Base-by-base conservation (phyloP, 53 echinoderm and acorn worm species). In the Pentamera pediparva region DNA sequence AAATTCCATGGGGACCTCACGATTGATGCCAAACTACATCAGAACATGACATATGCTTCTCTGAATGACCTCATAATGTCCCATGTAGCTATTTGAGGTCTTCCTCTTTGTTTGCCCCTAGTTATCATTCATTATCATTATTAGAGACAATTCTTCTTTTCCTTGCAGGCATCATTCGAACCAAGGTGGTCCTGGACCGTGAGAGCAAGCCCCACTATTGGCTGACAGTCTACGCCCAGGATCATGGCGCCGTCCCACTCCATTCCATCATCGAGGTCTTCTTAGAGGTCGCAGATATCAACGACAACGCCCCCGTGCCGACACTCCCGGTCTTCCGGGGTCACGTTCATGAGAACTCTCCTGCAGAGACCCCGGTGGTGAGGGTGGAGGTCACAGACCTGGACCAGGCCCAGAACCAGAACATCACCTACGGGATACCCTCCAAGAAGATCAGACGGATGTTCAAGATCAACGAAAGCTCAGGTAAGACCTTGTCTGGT, bases 181-280 rank as follows among this genome's bases (percentile, higher is more conserved):
- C 95, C 18, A 81, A 85, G 17, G 90, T 81, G 25, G 70, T 51
- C 4, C 77, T 94, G 12, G 95, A 94, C 74, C 70, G 95, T 27
- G 95, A 94, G 65, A 90, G 85, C 62, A 79, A 78, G 29, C 64
- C 89, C 2, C 87, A 86, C 49, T 94, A 85, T 78, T 94, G 95
- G 95, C 75, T 94, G 75, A 94, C 87, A 0, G 70, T 94, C 41
- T 94, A 94, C 40, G 95, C 90, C n/a, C 95, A 94, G 55, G 95
- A 94, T 45, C 84, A 89, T 10, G 95, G 87, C 2, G 89, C 90
- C 13, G 85, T 94, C 15, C 95, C 95, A 0, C 84, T 82, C 7
- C 87, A 94, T 72, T 78, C 95, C 34, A 81, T 87, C 22, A 61
- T 94, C n/a, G 82, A 94, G 62, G 90, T 90, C 43, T 90, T 78